Conservation (phyloP, 2,888 invertebrate genomes). For the Diarsia mendica region DNA sequence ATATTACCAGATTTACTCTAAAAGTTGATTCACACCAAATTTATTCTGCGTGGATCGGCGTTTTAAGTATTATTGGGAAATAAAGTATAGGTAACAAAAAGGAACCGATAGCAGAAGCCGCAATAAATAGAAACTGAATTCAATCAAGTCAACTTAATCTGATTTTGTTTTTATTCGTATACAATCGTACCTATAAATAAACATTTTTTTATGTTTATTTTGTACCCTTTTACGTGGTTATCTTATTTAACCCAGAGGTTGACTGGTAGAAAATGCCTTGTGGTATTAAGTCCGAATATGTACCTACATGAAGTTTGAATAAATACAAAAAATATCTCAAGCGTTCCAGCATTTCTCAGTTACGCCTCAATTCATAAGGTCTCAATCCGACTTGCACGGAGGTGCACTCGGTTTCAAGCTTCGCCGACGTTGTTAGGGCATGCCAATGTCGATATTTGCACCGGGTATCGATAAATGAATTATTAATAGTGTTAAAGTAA, state of each 20-base stretch:
- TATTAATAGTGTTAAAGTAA: neutral
- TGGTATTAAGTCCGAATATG: no score
- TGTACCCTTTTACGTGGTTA: no score
- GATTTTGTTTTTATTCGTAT: no score
- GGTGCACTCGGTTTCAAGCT: constrained; percentile 70
- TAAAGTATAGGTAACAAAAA: neutral
- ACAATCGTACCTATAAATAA: no score
- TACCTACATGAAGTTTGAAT: no score
- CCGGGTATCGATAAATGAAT: constrained; percentile 30
- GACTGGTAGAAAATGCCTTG: no score
- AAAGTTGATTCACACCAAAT: neutral
- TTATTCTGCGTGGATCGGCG: neutral
- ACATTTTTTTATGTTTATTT: no score
- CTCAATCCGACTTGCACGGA: constrained; percentile 65
- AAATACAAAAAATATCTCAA: neutral
- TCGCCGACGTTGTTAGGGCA: constrained; percentile 55
- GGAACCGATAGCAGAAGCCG: neutral
- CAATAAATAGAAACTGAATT: neutral
- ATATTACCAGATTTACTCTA: neutral
- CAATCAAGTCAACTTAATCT: no score
- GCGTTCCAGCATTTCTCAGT: constrained; percentile 16
- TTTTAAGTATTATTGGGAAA: neutral
- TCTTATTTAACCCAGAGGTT: no score
- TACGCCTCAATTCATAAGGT: constrained; percentile 43
- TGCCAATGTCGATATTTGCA: constrained; percentile 44